Conservation (phyloP, 2,113 vertebrate genomes). For the Strigops habroptila region DNA sequence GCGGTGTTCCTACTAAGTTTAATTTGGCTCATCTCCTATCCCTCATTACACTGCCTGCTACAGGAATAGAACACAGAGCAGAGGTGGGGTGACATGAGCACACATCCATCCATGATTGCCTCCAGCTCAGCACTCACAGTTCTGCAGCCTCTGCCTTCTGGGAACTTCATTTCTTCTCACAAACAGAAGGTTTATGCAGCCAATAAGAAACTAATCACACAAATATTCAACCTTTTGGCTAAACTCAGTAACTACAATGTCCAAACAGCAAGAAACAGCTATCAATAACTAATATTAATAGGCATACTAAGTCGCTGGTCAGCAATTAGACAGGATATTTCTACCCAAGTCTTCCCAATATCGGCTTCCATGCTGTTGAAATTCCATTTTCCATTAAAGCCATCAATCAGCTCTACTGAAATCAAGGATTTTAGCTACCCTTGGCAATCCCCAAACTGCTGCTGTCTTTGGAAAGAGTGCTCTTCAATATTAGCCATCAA, state of each 20-base stretch:
- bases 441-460: background rate
- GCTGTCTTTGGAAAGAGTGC: background rate
- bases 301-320: background rate
- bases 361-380: background rate
- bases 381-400: background rate
- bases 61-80: background rate
- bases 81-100: background rate
- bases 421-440: background rate
- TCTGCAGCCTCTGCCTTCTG: background rate
- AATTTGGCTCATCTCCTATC: background rate
- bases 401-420: background rate
- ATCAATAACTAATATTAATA: background rate
- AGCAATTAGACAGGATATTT: background rate
- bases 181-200: background rate
- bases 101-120: background rate
- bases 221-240: background rate
- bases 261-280: background rate
- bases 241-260: background rate
- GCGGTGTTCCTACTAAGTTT: background rate
- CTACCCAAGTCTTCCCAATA: background rate
- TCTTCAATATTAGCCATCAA: background rate
- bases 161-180: background rate
- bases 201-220: background rate
- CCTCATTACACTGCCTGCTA: background rate
- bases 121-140: background rate